Percentiles rank a stretch among this genome's conserved stretches.
These are phyloP conservation scores for Leptoteleia sp. DNA, from an alignment of 1,140 invertebrate species.

Conservation along the genomic window DNA sequence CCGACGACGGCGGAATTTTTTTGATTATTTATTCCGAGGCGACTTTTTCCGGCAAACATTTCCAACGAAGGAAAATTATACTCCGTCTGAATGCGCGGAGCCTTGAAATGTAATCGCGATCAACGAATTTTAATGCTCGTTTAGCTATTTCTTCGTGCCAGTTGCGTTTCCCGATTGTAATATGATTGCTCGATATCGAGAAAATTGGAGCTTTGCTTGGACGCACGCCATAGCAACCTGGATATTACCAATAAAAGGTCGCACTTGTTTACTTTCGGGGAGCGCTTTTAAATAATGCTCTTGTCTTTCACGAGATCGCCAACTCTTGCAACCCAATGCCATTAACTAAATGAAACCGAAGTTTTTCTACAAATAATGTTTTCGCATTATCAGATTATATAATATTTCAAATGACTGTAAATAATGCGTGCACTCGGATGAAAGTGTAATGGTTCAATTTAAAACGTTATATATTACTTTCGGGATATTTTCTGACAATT, in stretches of 20 bases:
- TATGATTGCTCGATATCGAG: conserved; percentile 77
- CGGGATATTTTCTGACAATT: too few relatives aligned
- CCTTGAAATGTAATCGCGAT: conserved; percentile 64
- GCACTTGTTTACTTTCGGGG: conserved; percentile 56
- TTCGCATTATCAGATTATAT: background rate
- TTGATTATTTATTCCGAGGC: conserved; percentile 57
- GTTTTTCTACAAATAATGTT: too few relatives aligned
- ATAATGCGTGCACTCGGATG: too few relatives aligned
- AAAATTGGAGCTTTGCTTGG: conserved; percentile 77
- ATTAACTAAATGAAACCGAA: conserved; percentile 7
- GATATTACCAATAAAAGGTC: conserved; percentile 63
- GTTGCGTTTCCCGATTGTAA: conserved; percentile 76
- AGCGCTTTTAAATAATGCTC: conserved; percentile 49
- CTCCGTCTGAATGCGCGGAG: conserved; percentile 51
- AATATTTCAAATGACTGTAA: background rate
- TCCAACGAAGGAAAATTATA: conserved; percentile 62
- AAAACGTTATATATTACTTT: too few relatives aligned
- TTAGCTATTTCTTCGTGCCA: conserved; percentile 72
- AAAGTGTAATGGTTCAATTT: too few relatives aligned
- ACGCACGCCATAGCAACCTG: conserved; percentile 62
- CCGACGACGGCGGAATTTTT: conserved; percentile 46
- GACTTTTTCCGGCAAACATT: conserved; percentile 60
- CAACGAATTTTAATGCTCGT: conserved; percentile 68
- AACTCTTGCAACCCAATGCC: conserved; percentile 11
- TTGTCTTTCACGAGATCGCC: conserved; percentile 13